phyloP scores from a whole-genome alignment of 2,797 vertebrate species.

The Spea hammondii region DNA sequence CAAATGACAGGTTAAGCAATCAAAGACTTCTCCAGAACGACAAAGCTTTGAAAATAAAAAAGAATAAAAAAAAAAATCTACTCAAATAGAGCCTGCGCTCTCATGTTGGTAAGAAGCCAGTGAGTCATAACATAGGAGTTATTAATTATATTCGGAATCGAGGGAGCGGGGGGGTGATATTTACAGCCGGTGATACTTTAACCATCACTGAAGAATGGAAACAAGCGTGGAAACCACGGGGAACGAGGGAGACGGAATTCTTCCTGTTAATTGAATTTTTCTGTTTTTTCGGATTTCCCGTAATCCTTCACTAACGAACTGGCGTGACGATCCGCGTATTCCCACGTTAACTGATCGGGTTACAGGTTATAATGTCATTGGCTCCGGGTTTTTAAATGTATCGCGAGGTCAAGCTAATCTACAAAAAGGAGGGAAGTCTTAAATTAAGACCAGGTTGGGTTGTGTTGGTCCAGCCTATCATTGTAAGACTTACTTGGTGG shows the following conservation, averaged over 20 bases:
- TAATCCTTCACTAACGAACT: slow-evolving; percentile 37
- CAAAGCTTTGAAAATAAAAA: slow-evolving; percentile 19
- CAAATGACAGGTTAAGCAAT: slow-evolving; percentile 46
- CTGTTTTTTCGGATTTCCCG: slow-evolving; percentile 18
- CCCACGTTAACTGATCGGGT: not conserved
- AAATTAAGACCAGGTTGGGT: no score
- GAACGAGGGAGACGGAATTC: slow-evolving; percentile 18
- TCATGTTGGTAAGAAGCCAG: slow-evolving; percentile 39
- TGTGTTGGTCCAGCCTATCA: no score
- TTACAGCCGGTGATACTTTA: slow-evolving; percentile 38
- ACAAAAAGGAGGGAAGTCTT: not conserved
- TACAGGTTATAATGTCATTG: not conserved
- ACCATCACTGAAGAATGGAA: slow-evolving; percentile 28
- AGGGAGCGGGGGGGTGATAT: slow-evolving; percentile 21
- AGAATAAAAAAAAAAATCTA: slow-evolving; percentile 5
- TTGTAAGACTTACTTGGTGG: no score
- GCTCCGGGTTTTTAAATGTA: not conserved
- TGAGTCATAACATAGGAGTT: slow-evolving; percentile 37
- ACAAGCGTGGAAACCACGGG: slow-evolving; percentile 32
- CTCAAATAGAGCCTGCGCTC: slow-evolving; percentile 30
- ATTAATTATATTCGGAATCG: slow-evolving; percentile 36
- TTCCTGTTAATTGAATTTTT: slow-evolving; percentile 41
- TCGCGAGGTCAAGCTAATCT: not conserved
- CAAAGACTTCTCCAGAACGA: slow-evolving; percentile 29
- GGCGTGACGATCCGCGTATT: not conserved